A percentile compares a stretch with the other conserved stretches of the same genome.
Evolutionary conservation across 2,797 vertebrate genomes (phyloP).

Genomic region (Peromyscus eremicus): DNA sequence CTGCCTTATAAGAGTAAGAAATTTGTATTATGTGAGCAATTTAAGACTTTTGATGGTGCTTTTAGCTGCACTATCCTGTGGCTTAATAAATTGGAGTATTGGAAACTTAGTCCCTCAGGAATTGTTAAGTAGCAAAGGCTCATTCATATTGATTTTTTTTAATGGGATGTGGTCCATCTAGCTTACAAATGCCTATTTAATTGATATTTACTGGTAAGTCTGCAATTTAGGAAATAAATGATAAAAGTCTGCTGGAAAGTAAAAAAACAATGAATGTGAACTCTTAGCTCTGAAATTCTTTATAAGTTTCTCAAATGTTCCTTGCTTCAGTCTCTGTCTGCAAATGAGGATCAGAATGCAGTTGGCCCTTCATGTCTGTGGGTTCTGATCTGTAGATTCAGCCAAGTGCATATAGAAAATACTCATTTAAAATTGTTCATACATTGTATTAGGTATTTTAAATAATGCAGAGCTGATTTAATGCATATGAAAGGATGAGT

Average conservation of each 20-base stretch:
- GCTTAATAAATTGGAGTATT: conserved; percentile 30
- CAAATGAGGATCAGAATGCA: neutral
- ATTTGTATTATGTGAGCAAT: neutral
- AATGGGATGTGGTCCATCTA: conserved; percentile 21
- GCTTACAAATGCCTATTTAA: conserved; percentile 52
- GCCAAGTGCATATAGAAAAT: neutral
- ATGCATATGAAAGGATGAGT: neutral
- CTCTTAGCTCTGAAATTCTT: neutral
- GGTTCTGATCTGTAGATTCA: neutral
- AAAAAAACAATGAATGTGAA: neutral
- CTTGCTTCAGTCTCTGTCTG: neutral
- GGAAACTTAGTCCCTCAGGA: conserved; percentile 5
- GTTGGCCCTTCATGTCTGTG: neutral
- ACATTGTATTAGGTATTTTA: neutral
- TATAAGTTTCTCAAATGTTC: neutral
- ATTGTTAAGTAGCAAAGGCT: conserved; percentile 34
- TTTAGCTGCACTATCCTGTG: neutral
- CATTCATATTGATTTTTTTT: conserved; percentile 25
- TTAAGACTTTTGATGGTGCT: conserved; percentile 48
- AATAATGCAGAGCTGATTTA: neutral
- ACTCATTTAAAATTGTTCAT: neutral
- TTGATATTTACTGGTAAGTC: conserved; percentile 19
- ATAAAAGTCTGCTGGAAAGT: neutral
- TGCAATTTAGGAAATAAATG: neutral
- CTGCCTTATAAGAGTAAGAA: conserved; percentile 16